Evolutionary conservation across 2,888 invertebrate species (phyloP), one percentile per base, ranked within the genome.

Genomic region (Galerucella calmariensis): DNA sequence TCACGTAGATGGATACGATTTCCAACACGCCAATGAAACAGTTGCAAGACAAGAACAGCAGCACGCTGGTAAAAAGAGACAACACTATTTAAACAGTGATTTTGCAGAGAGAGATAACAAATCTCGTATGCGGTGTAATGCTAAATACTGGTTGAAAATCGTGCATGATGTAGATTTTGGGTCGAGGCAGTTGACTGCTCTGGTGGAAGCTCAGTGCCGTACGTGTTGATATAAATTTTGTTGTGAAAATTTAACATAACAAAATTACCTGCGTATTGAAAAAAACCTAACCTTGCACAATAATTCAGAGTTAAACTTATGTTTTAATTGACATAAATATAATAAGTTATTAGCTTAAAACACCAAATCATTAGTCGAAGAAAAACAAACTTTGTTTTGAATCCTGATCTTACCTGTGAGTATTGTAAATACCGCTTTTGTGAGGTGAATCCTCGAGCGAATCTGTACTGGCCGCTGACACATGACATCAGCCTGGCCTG

Each of bases 21-120:
- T 68, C 62, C 75, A 53, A 69, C 75, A 75, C 75, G 72, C 74
- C 76, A 75, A 73, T 71, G 67, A 59, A 74, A 73, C 75, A 77
- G 66, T 74, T 77, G 76, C 61, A 72, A 65, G 62, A 71, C 70
- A 72, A 71, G 75, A 75, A 73, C 71, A 69, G 70, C 67, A 63
- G 69, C 73, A 69, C 63, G 58, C 53, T 69, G 56, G 24, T 59
- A 73, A 48, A 69, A 69, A 67, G 67, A 74, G 74, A 74, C 56
- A 48, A 59, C 59, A 70, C n/a, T 69, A 74, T 70, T 24, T 5
- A 53, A 72, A 62, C 48, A 11, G n/a, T 27, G 66, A 44, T 68
- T 58, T 53, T 61, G 11, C 20, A 53, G 63, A 78, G 46, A 70
- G 70, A 76, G 77, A 75, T 16, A 35, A 67, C 11, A 9, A 41